Conservation (phyloP, 64 coral and sea anemone genomes). For the Montipora capricornis region DNA sequence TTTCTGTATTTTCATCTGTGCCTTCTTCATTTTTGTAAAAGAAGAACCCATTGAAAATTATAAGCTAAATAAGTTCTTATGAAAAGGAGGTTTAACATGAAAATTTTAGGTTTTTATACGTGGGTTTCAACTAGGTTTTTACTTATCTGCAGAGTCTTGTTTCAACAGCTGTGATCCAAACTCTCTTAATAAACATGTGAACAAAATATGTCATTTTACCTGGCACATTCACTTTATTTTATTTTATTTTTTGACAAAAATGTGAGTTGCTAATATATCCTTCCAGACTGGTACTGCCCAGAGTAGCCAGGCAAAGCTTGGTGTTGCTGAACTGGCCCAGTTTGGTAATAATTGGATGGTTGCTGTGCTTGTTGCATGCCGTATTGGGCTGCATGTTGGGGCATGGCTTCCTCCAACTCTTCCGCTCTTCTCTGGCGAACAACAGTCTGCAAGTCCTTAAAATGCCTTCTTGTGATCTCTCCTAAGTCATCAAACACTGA, state of each 20-base stretch:
- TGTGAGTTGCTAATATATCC: not conserved
- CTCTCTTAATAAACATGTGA: too few relatives aligned
- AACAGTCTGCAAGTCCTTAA: constrained; percentile 76
- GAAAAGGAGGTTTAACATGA: too few relatives aligned
- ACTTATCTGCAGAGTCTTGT: too few relatives aligned
- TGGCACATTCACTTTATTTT: not conserved
- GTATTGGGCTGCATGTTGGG: not conserved
- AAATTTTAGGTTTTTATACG: too few relatives aligned
- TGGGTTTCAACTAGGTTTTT: too few relatives aligned
- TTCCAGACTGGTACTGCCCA: constrained; percentile 35
- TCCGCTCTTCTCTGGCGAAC: constrained; percentile 41
- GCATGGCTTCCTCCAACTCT: constrained; percentile 16
- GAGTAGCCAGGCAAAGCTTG: not conserved
- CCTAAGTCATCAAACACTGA: constrained; percentile 82
- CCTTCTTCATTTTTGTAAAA: too few relatives aligned
- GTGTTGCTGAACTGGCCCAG: constrained; percentile 24
- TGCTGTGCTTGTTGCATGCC: not conserved
- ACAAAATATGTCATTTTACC: too few relatives aligned
- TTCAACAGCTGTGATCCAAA: too few relatives aligned
- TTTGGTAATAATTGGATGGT: constrained; percentile 47
- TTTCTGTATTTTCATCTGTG: too few relatives aligned
- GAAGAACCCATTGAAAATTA: too few relatives aligned
- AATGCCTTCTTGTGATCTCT: constrained; percentile 74
- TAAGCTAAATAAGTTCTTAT: too few relatives aligned
- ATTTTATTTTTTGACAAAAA: not conserved